Evolutionary conservation across 2,797 vertebrate genomes (phyloP).

Genomic region (Mormyrus hasselquistii): DNA sequence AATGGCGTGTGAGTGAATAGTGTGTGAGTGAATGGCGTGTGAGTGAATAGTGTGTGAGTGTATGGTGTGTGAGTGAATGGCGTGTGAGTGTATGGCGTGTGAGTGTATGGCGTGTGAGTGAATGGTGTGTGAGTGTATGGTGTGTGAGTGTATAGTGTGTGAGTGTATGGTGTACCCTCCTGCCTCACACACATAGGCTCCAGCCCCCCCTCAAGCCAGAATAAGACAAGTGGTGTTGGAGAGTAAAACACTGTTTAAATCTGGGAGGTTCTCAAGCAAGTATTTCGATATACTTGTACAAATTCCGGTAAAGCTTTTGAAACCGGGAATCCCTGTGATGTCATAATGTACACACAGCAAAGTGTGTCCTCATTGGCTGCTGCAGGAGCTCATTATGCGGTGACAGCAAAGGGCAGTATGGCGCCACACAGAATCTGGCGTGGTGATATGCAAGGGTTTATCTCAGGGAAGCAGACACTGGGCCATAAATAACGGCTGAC

Average conservation of each 20-base stretch:
- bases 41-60: too few relatives aligned
- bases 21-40: too few relatives aligned
- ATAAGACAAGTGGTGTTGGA: not conserved
- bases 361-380: not conserved
- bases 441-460: not conserved
- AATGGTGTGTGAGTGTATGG: too few relatives aligned
- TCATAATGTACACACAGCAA: not conserved
- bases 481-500: not conserved
- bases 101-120: too few relatives aligned
- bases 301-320: not conserved
- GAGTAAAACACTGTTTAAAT: not conserved
- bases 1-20: too few relatives aligned
- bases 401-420: not conserved
- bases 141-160: not conserved
- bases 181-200: not conserved
- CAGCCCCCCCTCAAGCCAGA: not conserved
- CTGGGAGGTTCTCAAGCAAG: not conserved
- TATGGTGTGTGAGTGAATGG: too few relatives aligned
- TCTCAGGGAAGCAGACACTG: not conserved
- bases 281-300: not conserved
- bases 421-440: not conserved
- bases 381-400: not conserved
- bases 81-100: too few relatives aligned
- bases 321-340: not conserved
- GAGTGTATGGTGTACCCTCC: not conserved